Conservation (phyloP, 2,113 vertebrate species). For the Ochotona princeps region DNA sequence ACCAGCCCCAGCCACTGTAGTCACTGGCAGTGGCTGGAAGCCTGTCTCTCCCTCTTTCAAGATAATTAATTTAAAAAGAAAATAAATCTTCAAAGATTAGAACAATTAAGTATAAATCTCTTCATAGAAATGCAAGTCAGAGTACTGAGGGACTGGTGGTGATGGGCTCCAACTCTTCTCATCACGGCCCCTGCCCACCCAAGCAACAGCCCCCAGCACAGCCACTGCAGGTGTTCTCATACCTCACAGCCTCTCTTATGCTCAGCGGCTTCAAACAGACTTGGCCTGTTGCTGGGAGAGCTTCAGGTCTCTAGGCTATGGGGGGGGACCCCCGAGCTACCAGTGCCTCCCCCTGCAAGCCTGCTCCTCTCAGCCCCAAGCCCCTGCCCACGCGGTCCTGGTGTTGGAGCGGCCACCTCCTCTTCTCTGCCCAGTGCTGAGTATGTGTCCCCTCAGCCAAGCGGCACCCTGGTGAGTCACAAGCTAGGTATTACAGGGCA, state of each 20-base stretch:
- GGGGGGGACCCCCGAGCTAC: neutral
- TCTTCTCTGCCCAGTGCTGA: neutral
- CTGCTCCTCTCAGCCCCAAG: neutral
- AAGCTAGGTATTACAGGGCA: neutral
- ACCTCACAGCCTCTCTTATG: neutral
- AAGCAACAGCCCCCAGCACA: fast-evolving
- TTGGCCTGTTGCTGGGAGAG: neutral
- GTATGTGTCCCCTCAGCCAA: neutral
- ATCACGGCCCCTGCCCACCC: neutral
- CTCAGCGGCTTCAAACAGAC: neutral
- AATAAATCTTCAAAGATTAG: no score
- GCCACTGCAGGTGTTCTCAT: neutral
- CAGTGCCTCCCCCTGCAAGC: neutral
- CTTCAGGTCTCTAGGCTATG: neutral
- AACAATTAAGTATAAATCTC: no score
- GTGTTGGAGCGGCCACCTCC: neutral
- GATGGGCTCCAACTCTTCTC: neutral
- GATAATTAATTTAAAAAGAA: no score
- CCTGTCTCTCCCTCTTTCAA: no score
- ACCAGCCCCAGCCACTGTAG: no score
- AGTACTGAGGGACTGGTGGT: neutral
- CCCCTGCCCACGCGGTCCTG: neutral
- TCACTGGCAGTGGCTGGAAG: no score
- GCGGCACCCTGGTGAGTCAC: neutral
- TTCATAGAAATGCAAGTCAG: neutral